phyloP scores from a whole-genome alignment of 2,113 vertebrate species.

The Pyrgilauda ruficollis region DNA sequence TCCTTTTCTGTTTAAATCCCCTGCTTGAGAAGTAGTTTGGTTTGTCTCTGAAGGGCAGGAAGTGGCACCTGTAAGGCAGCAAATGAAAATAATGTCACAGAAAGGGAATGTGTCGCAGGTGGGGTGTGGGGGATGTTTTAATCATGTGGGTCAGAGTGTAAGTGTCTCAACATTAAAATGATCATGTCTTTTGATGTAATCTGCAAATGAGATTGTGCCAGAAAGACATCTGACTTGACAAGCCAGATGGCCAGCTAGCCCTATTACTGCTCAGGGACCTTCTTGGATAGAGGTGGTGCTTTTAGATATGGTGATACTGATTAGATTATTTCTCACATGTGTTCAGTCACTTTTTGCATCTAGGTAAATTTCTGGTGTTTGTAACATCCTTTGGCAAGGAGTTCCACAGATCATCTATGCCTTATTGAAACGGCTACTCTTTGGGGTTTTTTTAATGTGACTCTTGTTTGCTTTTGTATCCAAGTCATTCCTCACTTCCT shows the following conservation, averaged over 20 bases:
- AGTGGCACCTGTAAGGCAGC: conserved; percentile 54
- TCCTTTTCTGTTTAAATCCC: conserved; percentile 32
- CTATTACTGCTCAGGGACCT: not conserved
- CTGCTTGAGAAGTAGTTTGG: not conserved
- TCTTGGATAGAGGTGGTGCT: not conserved
- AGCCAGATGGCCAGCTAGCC: not conserved
- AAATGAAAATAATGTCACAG: not conserved
- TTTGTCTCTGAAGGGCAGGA: conserved; percentile 44
- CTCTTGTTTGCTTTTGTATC: not conserved
- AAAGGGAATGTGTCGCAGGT: not conserved
- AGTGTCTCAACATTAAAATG: not conserved
- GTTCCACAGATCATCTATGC: not conserved
- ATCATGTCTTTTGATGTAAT: not conserved
- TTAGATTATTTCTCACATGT: not conserved
- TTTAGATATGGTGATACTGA: not conserved
- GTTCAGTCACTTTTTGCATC: not conserved
- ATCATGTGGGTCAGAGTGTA: not conserved
- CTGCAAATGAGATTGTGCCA: not conserved
- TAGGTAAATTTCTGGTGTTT: not conserved
- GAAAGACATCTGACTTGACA: not conserved
- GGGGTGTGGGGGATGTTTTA: not conserved
- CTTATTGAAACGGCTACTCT: not conserved
- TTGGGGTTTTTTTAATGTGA: not conserved
- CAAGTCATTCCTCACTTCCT: not conserved
- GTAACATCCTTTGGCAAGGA: not conserved